phyloP scores from a whole-genome alignment of 2,888 invertebrate species.

The Idaea biselata region DNA sequence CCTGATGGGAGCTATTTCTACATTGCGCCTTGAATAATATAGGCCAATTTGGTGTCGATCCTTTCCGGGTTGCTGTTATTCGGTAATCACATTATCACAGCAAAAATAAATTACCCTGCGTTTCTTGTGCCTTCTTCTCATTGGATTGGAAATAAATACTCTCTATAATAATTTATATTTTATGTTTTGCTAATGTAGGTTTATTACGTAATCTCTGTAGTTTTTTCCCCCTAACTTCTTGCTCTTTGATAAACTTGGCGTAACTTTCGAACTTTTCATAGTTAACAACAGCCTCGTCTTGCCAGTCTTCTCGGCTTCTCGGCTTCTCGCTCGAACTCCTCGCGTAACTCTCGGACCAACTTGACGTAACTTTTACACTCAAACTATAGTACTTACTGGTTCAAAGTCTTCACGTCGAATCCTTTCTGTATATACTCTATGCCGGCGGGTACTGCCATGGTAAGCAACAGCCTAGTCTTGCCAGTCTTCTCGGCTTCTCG shows the following conservation, averaged over 20 bases:
- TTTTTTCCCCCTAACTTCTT: too few relatives aligned
- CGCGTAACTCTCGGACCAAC: slow-evolving; percentile 92
- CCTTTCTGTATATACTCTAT: slow-evolving; percentile 96
- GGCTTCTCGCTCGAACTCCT: slow-evolving; percentile 96
- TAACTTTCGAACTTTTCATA: slow-evolving; percentile 86
- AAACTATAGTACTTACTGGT: slow-evolving; percentile 80
- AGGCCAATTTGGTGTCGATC: not conserved
- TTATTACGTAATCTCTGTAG: too few relatives aligned
- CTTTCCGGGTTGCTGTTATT: too few relatives aligned
- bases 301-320: slow-evolving; percentile 91
- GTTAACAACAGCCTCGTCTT: slow-evolving; percentile 89
- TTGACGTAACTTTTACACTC: slow-evolving; percentile 82
- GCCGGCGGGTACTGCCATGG: slow-evolving; percentile 97
- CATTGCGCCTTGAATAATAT: not conserved
- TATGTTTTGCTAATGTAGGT: too few relatives aligned
- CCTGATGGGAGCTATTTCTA: not conserved
- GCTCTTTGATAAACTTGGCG: not conserved
- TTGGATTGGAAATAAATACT: too few relatives aligned
- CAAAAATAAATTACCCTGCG: too few relatives aligned
- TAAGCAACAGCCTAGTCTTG: slow-evolving; percentile 87
- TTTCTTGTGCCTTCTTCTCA: too few relatives aligned
- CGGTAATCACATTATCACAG: too few relatives aligned
- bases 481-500: slow-evolving; percentile 92
- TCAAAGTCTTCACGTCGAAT: slow-evolving; percentile 92
- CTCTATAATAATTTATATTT: too few relatives aligned